Conservation (phyloP, 2,797 vertebrate species). For the Halcyon chelicuti region DNA sequence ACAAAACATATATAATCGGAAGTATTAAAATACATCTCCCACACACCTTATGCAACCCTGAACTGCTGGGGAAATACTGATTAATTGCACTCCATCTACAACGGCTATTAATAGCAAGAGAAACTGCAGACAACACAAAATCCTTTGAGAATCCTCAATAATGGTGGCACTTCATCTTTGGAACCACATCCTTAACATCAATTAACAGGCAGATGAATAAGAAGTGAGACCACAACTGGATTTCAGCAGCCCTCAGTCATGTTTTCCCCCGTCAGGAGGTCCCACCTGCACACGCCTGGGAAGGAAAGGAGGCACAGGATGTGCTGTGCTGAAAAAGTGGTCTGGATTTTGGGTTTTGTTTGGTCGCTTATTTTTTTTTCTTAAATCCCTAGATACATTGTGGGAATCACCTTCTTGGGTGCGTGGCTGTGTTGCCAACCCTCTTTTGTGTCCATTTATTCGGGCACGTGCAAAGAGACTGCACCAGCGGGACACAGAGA, state of each 20-base stretch:
- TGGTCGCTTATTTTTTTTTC: too few relatives aligned
- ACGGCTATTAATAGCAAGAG: neutral
- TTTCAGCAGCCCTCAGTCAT: neutral
- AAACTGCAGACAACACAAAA: neutral
- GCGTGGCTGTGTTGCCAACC: neutral
- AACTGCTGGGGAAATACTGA: neutral
- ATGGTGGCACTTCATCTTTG: fast-evolving
- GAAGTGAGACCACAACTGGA: neutral
- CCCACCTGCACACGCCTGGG: neutral
- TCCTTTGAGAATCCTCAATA: neutral
- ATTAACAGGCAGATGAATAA: neutral
- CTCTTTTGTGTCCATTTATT: neutral
- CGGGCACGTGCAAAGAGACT: neutral
- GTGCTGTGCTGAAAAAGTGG: neutral
- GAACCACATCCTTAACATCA: neutral
- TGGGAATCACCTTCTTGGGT: neutral
- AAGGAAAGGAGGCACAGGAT: neutral
- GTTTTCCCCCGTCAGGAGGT: neutral
- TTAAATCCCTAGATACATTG: neutral
- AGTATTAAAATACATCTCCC: neutral
- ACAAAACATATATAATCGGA: neutral
- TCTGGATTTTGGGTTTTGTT: neutral
- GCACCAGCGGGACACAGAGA: neutral
- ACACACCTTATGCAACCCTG: neutral
- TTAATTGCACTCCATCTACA: neutral